phyloP scores from a whole-genome alignment of 2,113 vertebrate species.

The Siphamia tubifer region DNA sequence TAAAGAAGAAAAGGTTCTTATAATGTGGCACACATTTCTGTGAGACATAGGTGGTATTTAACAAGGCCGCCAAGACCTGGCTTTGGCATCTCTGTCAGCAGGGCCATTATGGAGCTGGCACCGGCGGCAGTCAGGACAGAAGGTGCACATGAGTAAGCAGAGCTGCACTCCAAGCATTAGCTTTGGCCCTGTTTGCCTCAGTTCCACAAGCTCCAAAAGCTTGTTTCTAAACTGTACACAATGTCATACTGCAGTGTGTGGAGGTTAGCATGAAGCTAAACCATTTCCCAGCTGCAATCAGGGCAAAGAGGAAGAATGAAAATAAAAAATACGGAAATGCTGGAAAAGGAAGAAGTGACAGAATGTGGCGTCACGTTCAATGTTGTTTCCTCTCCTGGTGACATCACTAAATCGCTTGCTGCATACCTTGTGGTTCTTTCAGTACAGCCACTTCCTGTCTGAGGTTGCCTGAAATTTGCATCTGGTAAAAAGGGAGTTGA shows the following conservation, averaged over 20 bases:
- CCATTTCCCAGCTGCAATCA: constrained; percentile 11
- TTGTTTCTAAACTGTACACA: not conserved
- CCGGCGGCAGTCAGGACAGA: not conserved
- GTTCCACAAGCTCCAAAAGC: not conserved
- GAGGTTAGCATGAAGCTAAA: not conserved
- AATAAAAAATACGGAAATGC: constrained; percentile 9
- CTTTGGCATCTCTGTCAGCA: not conserved
- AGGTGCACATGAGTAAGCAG: constrained; percentile 3
- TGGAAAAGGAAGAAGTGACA: constrained; percentile 51
- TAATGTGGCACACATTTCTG: not conserved
- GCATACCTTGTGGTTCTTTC: constrained; percentile 27
- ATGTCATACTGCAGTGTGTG: too few relatives aligned
- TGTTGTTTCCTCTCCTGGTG: constrained; percentile 46
- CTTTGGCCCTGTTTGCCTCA: not conserved
- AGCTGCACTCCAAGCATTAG: constrained; percentile 1
- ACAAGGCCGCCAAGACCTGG: constrained; percentile 21
- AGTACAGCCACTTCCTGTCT: constrained; percentile 59
- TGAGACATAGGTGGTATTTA: constrained; percentile 9
- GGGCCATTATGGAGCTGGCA: constrained; percentile 11
- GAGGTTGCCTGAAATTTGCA: constrained; percentile 23
- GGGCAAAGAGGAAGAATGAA: constrained; percentile 12
- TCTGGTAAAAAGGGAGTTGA: constrained; percentile 1
- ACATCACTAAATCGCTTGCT: constrained; percentile 24
- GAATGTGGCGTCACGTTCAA: constrained; percentile 40
- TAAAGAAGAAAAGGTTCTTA: too few relatives aligned